Evolutionary conservation across 2,888 invertebrate species (phyloP).

Genomic region (Leucophora obtusa): DNA sequence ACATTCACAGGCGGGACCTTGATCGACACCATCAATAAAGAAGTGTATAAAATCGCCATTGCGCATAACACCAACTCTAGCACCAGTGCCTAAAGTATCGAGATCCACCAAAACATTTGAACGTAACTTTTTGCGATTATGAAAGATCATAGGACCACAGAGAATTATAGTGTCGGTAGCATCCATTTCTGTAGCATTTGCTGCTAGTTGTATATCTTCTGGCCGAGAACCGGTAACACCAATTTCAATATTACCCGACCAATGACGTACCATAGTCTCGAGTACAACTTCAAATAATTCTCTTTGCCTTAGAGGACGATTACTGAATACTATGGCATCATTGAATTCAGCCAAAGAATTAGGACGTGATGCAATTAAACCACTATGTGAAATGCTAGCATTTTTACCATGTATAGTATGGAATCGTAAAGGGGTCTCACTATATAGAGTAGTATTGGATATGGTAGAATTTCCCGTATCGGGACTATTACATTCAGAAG

Average conservation of each 20-base stretch:
- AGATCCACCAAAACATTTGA: constrained; percentile 92
- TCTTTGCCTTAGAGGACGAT: constrained; percentile 90
- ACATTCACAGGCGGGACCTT: constrained; percentile 90
- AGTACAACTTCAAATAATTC: constrained; percentile 95
- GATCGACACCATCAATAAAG: constrained; percentile 91
- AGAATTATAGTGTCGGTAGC: constrained; percentile 96
- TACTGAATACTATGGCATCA: constrained; percentile 95
- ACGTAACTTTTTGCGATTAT: constrained; percentile 89
- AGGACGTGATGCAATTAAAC: constrained; percentile 90
- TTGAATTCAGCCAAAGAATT: constrained; percentile 95
- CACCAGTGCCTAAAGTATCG: constrained; percentile 88
- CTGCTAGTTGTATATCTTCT: constrained; percentile 91
- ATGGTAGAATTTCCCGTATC: constrained; percentile 87
- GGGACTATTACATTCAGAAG: constrained; percentile 84
- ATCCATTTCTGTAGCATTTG: constrained; percentile 94
- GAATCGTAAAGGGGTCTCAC: constrained; percentile 84
- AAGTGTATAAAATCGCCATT: constrained; percentile 91
- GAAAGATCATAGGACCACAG: constrained; percentile 94
- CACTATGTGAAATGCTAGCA: constrained; percentile 90
- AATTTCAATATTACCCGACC: constrained; percentile 94
- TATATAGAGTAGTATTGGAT: constrained; percentile 86
- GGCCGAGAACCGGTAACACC: constrained; percentile 94
- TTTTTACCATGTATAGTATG: constrained; percentile 92
- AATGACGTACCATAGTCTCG: constrained; percentile 93
- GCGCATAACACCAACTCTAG: constrained; percentile 92